Conservation (phyloP, 2,113 vertebrate species). For the Myxocyprinus asiaticus region DNA sequence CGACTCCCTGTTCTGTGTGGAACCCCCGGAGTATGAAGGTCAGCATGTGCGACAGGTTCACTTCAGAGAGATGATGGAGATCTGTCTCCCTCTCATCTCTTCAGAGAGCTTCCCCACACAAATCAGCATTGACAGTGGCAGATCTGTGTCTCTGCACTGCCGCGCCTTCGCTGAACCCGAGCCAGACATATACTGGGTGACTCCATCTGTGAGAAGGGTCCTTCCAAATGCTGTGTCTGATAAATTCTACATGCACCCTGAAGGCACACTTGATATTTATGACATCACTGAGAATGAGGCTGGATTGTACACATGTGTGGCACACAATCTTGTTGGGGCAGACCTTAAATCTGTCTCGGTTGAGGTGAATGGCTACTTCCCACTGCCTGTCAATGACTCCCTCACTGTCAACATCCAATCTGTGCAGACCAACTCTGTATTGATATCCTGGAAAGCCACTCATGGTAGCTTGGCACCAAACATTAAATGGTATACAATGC, state of each 20-base stretch:
- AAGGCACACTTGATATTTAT: slow-evolving; percentile 92
- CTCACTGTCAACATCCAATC: slow-evolving; percentile 84
- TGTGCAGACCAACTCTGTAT: slow-evolving; percentile 82
- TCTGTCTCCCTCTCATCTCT: slow-evolving; percentile 94
- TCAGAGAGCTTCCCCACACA: slow-evolving; percentile 90
- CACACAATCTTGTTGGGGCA: slow-evolving; percentile 93
- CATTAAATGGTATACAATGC: slow-evolving; percentile 88
- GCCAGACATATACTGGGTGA: slow-evolving; percentile 97
- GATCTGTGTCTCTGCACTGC: slow-evolving; percentile 90
- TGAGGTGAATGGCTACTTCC: slow-evolving; percentile 88
- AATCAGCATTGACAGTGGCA: slow-evolving; percentile 80
- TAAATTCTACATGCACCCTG: slow-evolving; percentile 92
- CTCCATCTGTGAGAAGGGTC: slow-evolving; percentile 86
- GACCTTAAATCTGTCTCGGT: slow-evolving; percentile 92
- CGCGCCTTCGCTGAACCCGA: slow-evolving; percentile 95
- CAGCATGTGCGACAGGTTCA: slow-evolving; percentile 94
- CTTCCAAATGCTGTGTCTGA: slow-evolving; percentile 83
- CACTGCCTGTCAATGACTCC: slow-evolving; percentile 77
- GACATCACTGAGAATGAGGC: slow-evolving; percentile 85
- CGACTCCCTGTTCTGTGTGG: slow-evolving; percentile 91
- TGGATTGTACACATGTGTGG: slow-evolving; percentile 94
- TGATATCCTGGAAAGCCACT: slow-evolving; percentile 89
- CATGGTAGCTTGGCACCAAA: slow-evolving; percentile 87
- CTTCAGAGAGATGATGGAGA: slow-evolving; percentile 98
- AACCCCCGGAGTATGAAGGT: slow-evolving; percentile 94